Conservation (phyloP, 2,797 vertebrate species). For the Neostethus bicornis region DNA sequence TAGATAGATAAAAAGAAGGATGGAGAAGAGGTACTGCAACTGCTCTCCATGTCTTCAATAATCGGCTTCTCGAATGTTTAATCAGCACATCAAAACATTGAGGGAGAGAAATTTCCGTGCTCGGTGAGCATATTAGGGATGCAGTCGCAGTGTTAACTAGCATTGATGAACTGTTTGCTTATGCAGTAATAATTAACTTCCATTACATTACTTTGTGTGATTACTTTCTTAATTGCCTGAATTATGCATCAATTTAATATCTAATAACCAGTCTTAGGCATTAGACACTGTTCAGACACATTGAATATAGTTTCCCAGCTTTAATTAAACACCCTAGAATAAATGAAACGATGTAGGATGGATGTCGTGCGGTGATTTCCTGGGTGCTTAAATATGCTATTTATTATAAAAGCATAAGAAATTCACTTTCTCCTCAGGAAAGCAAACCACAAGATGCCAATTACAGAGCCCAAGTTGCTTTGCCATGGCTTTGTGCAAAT, state of each 20-base stretch:
- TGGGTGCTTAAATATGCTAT: slow-evolving; percentile 99
- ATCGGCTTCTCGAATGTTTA: slow-evolving; percentile 84
- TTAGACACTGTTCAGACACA: slow-evolving; percentile 99
- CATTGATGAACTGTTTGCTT: slow-evolving; percentile 99
- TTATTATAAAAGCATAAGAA: slow-evolving; percentile 98
- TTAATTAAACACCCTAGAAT: slow-evolving; percentile 99
- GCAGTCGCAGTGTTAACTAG: slow-evolving; percentile 99
- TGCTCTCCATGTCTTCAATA: slow-evolving; percentile 62
- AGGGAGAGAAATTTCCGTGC: slow-evolving; percentile 91
- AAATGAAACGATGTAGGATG: slow-evolving; percentile 98
- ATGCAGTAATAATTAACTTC: slow-evolving; percentile 99
- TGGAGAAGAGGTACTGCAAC: slow-evolving; percentile 54
- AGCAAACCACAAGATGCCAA: slow-evolving; percentile 93
- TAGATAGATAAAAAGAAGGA: slow-evolving; percentile 14
- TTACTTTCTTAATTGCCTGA: slow-evolving; percentile 99
- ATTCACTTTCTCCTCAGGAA: slow-evolving; percentile 94
- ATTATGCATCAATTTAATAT: slow-evolving; percentile 99
- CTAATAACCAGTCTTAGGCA: slow-evolving; percentile 99
- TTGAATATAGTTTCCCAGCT: slow-evolving; percentile 96
- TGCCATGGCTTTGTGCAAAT: slow-evolving; percentile 78
- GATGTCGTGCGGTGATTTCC: slow-evolving; percentile 98
- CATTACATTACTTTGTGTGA: slow-evolving; percentile 99
- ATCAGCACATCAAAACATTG: slow-evolving; percentile 87
- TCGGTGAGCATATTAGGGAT: slow-evolving; percentile 97
- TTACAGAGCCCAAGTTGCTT: slow-evolving; percentile 83